Conservation (phyloP, 35 echinoderm and acorn worm genomes). For the Acanthaster planci region DNA sequence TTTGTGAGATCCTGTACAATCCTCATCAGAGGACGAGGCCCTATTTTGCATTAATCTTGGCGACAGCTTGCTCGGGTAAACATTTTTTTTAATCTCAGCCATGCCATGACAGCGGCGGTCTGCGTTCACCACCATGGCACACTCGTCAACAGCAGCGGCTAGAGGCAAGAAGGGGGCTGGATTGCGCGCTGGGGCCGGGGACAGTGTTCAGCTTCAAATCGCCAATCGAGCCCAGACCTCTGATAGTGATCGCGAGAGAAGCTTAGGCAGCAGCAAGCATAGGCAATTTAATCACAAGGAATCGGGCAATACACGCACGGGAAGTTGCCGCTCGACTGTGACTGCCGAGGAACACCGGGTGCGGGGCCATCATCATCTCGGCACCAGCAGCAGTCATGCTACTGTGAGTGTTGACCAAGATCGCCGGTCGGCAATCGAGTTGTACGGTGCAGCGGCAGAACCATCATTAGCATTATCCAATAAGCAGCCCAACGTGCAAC, state of each 20-base stretch:
- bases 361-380: not conserved
- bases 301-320: conserved; percentile 24
- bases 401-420: not conserved
- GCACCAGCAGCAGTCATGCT: not conserved
- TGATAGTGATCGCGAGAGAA: not conserved
- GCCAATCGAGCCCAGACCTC: not conserved
- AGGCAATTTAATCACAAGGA: conserved; percentile 25
- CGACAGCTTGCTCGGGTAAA: conserved; percentile 3
- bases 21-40: not conserved
- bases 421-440: conserved; percentile 6
- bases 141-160: not conserved
- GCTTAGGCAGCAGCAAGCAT: not conserved
- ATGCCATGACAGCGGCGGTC: not conserved
- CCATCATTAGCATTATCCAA: conserved; percentile 29
- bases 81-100: no score
- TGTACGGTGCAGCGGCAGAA: not conserved
- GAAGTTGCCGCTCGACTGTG: conserved; percentile 3
- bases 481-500: conserved; percentile 15
- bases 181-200: conserved; percentile 9
- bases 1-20: conserved; percentile 19
- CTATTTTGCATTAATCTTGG: conserved; percentile 2
- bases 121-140: conserved; percentile 8
- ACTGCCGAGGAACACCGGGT: not conserved
- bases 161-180: conserved; percentile 21
- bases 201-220: conserved; percentile 17